Evolutionary conservation across 2,113 vertebrate species (phyloP), one percentile per base, ranked within the genome.

Genomic region (Bos javanicus): DNA sequence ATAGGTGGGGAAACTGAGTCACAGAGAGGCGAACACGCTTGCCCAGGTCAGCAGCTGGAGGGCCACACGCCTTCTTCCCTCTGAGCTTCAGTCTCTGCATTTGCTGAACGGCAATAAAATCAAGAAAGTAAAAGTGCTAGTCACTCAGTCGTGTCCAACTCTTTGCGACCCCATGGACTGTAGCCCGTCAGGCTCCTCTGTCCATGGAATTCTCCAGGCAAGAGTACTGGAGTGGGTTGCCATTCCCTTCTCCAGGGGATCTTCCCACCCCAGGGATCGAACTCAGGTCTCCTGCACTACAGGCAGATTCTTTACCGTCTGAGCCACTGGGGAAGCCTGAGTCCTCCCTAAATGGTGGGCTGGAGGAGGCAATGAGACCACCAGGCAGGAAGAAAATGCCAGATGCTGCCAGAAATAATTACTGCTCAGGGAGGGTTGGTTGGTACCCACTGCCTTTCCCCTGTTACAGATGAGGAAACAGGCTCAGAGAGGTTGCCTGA

Each of bases 1-100:
- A 48, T 6, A 87, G 39, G 59, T 43, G 54, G 71, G 84, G 52
- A 95, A 90, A 76, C 87, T 56, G 59, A 92, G 80, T 43, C 43
- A 96, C 0, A 48, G 26, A 86, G 74, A 33, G 9, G 54, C 28
- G 28, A 57, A 62, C 67, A 48, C 54, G 30, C 19, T 26, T 52
- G 87, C 7, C 11, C 33, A 12, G 46, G 46, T 39, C 57, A 78
- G 78, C 71, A 64, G 56, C 71, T n/a, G 50, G 36, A 88, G 46
- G 26, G 46, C 52, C 28, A 6, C 5, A 14, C 0, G n/a, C 59
- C 25, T 36, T 50, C 43, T 15, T 23, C 54, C 80, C 19, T 81
- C 59, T 48, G 12, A 90, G 50, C 46, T 62, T 60, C 12, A 19
- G 84, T 23, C 74, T 80, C 56, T 36, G 57, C 7, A 15, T 82